Percentiles rank a stretch among this genome's conserved stretches.
phyloP scores from a whole-genome alignment of 2,888 invertebrate genomes.

The Drosophila vallismaia region DNA sequence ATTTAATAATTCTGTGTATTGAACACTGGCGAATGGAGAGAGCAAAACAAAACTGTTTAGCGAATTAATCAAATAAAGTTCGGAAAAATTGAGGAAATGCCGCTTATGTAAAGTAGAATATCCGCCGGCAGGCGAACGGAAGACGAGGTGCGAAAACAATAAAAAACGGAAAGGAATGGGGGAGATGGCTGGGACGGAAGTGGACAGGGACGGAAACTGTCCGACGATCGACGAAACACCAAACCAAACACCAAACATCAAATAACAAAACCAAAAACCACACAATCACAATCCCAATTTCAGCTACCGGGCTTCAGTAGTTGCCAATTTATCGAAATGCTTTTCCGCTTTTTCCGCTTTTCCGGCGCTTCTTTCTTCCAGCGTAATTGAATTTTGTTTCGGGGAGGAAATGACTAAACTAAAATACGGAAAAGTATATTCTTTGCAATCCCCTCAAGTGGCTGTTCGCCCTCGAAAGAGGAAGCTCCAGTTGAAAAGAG shows the following conservation, averaged over 20 bases:
- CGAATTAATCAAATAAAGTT: constrained; percentile 54
- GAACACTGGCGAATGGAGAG: constrained; percentile 40
- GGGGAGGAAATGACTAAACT: constrained; percentile 74
- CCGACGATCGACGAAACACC: constrained; percentile 34
- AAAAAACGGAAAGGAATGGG: constrained; percentile 52
- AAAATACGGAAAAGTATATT: constrained; percentile 48
- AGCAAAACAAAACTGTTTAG: constrained; percentile 61
- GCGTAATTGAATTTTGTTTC: constrained; percentile 49
- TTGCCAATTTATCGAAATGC: constrained; percentile 69
- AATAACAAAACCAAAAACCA: constrained; percentile 6
- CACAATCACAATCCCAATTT: constrained; percentile 8
- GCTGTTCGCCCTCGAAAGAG: constrained; percentile 5
- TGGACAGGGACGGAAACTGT: constrained; percentile 46
- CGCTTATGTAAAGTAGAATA: constrained; percentile 82
- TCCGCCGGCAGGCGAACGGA: constrained; percentile 67
- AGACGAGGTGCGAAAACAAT: constrained; percentile 69
- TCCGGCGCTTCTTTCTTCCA: constrained; percentile 44
- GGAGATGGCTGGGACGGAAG: constrained; percentile 46
- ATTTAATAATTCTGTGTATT: background rate
- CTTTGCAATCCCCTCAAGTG: constrained; percentile 55
- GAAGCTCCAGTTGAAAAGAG: constrained; percentile 15
- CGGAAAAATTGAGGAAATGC: constrained; percentile 69
- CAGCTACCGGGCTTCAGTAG: constrained; percentile 51
- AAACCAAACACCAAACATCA: constrained; percentile 5
- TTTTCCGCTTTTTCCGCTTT: constrained; percentile 48